These are phyloP conservation scores for Brachionus manjavacas DNA, from an alignment of 1,140 invertebrate genomes.

Conservation along the genomic window DNA sequence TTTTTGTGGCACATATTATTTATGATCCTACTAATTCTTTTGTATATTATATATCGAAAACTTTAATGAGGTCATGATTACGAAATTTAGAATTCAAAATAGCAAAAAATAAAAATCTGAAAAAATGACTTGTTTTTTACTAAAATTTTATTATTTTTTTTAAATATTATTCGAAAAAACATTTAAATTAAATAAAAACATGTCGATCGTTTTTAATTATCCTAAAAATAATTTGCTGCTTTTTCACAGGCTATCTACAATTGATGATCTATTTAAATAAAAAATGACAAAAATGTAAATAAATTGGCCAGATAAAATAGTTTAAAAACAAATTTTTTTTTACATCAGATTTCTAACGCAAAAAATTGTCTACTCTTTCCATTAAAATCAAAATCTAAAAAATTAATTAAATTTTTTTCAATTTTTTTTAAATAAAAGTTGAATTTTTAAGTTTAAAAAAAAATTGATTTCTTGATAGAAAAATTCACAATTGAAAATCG, in stretches of 20 bases:
- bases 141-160: neutral
- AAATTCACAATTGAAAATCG: neutral
- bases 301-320: neutral
- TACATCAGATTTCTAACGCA: neutral
- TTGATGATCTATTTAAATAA: neutral
- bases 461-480: no score
- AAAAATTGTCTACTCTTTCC: neutral
- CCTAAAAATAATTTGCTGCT: neutral
- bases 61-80: no score
- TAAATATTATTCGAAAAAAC: neutral
- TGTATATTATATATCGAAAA: no score
- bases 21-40: no score
- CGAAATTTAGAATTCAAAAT: no score
- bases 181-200: neutral
- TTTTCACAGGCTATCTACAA: neutral
- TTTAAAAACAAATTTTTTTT: neutral
- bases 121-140: neutral
- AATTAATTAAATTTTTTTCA: no score
- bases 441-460: no score
- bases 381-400: neutral
- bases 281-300: neutral
- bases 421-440: neutral
- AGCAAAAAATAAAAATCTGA: no score
- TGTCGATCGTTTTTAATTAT: neutral
- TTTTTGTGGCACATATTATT: no score